Percentiles rank a stretch among this genome's conserved stretches.
phyloP scores from a whole-genome alignment of 2,888 invertebrate species.

The Ernsta delagoae region DNA sequence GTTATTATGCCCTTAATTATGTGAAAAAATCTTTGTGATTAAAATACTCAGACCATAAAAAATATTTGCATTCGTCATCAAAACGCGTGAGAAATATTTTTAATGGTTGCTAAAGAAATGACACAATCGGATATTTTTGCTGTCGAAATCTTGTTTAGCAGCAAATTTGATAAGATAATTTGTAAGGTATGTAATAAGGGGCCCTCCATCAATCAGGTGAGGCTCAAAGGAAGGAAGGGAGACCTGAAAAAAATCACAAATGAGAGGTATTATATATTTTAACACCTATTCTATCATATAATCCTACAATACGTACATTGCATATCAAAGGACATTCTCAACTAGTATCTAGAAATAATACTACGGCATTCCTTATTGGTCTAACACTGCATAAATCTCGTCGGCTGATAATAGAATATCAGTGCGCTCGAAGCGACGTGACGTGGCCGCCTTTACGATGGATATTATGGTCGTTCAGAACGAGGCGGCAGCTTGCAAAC shows the following conservation, averaged over 20 bases:
- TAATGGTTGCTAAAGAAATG: neutral
- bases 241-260: too few relatives aligned
- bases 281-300: too few relatives aligned
- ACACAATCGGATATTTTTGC: neutral
- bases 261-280: too few relatives aligned
- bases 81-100: neutral
- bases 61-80: neutral
- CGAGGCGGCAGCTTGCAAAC: constrained; percentile 14
- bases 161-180: too few relatives aligned
- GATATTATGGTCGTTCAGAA: constrained; percentile 2
- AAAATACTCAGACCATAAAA: neutral
- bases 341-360: neutral
- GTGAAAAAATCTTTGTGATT: neutral
- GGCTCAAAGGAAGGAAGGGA: too few relatives aligned
- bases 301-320: too few relatives aligned
- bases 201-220: too few relatives aligned
- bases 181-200: too few relatives aligned
- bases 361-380: constrained; percentile 5
- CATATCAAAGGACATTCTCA: neutral
- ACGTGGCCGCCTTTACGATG: constrained; percentile 7
- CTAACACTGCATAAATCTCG: constrained; percentile 3
- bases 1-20: too few relatives aligned
- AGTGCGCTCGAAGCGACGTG: constrained; percentile 10
- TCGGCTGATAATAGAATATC: constrained; percentile 8
- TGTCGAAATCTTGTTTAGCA: neutral